phyloP scores from a whole-genome alignment of 2,113 vertebrate genomes.

The Brachyhypopomus occidentalis region DNA sequence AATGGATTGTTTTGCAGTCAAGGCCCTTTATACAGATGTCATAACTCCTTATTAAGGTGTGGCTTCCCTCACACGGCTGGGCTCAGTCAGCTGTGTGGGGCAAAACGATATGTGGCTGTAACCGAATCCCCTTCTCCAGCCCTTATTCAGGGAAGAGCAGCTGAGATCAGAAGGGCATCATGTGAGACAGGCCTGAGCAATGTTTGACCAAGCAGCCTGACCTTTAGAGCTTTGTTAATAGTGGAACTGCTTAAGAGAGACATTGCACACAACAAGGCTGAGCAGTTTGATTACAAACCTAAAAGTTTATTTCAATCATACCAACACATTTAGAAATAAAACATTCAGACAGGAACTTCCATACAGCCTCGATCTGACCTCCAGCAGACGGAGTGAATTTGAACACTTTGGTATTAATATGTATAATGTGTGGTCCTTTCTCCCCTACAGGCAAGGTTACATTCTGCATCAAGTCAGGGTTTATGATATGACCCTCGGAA shows the following conservation, averaged over 20 bases:
- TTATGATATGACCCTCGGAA: not conserved
- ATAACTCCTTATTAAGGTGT: too few relatives aligned
- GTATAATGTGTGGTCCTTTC: conserved; percentile 11
- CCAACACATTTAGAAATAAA: conserved; percentile 20
- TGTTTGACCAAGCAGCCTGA: not conserved
- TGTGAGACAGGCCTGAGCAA: not conserved
- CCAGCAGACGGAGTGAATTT: conserved; percentile 41
- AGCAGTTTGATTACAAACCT: conserved; percentile 7
- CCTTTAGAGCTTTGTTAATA: not conserved
- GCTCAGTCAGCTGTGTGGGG: too few relatives aligned
- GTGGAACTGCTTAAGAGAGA: too few relatives aligned
- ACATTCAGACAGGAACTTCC: conserved; percentile 5
- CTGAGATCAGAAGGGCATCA: not conserved
- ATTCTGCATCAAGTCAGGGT: conserved; percentile 58
- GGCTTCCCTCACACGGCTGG: too few relatives aligned
- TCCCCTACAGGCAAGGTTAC: conserved; percentile 30
- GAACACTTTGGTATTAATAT: conserved; percentile 17
- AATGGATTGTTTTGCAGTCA: too few relatives aligned
- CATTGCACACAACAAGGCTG: not conserved
- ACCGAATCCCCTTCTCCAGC: too few relatives aligned
- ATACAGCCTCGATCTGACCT: conserved; percentile 17
- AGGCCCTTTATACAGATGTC: too few relatives aligned
- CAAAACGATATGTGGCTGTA: too few relatives aligned
- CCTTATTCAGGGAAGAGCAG: not conserved
- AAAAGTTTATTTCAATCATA: conserved; percentile 41